Evolutionary conservation across 2,113 vertebrate genomes (phyloP).

Genomic region (Protomyctophum bolini): DNA sequence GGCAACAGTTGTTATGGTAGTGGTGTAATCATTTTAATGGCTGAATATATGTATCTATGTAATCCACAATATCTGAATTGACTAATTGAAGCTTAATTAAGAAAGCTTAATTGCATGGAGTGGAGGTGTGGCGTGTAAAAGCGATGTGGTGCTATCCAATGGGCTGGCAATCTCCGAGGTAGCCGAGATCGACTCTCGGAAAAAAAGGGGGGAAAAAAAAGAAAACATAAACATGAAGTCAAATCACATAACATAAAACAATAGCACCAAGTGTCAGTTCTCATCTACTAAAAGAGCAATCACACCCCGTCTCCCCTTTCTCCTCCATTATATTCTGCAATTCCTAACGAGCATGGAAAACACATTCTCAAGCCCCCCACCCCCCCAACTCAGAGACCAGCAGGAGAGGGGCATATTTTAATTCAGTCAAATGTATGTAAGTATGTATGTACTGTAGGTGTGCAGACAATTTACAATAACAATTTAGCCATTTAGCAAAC

Average conservation of each 20-base stretch:
- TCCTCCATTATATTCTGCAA: constrained; percentile 10
- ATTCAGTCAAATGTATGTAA: constrained; percentile 26
- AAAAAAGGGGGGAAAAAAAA: constrained; percentile 11
- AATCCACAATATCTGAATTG: too few species aligned
- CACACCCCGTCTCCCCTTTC: constrained; percentile 32
- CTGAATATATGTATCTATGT: too few species aligned
- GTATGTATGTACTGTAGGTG: constrained; percentile 32
- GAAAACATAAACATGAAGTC: constrained; percentile 37
- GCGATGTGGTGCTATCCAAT: constrained; percentile 39
- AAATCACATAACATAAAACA: constrained; percentile 53
- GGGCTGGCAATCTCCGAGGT: constrained; percentile 78
- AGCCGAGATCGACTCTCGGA: constrained; percentile 73
- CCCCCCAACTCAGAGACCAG: constrained; percentile 2
- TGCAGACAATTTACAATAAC: too few species aligned
- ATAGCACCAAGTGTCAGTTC: constrained; percentile 85
- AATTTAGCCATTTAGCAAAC: too few species aligned
- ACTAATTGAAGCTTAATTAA: too few species aligned
- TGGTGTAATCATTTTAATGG: too few species aligned
- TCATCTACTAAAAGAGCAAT: constrained; percentile 49
- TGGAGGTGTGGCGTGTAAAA: background rate
- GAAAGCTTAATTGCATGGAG: too few species aligned
- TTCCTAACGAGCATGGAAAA: constrained; percentile 33
- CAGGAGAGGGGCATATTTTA: constrained; percentile 47
- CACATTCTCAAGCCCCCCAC: background rate
- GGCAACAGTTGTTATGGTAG: background rate